Evolutionary conservation across 2,888 invertebrate genomes (phyloP).

Genomic region (Craniophora ligustri): DNA sequence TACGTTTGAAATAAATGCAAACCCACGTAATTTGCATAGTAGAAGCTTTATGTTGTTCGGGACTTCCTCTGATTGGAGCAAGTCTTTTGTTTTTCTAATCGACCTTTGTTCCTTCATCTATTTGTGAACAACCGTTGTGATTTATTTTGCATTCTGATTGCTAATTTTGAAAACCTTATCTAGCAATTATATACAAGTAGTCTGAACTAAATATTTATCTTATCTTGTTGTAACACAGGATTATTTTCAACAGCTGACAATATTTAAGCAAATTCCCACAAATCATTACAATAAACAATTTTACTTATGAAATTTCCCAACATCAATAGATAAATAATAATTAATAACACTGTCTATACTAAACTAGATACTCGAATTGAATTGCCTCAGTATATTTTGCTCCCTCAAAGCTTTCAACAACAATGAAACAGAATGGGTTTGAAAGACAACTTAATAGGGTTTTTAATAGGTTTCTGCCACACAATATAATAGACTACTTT

Average conservation of each 20-base stretch:
- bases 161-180: neutral
- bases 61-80: slow-evolving; percentile 30
- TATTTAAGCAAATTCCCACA: no score
- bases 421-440: slow-evolving; percentile 45
- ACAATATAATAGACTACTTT: slow-evolving; percentile 42
- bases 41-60: slow-evolving; percentile 40
- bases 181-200: no score
- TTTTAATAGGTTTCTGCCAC: slow-evolving; percentile 55
- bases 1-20: slow-evolving; percentile 60
- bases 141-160: slow-evolving; percentile 10
- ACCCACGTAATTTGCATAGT: slow-evolving; percentile 55
- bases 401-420: slow-evolving; percentile 41
- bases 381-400: slow-evolving; percentile 26
- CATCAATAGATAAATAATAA: neutral
- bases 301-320: neutral
- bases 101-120: slow-evolving; percentile 13
- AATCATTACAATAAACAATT: no score
- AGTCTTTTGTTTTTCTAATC: slow-evolving; percentile 44
- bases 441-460: slow-evolving; percentile 56
- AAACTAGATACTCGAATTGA: slow-evolving; percentile 21
- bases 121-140: slow-evolving; percentile 20
- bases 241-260: no score
- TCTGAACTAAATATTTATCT: no score
- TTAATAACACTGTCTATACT: slow-evolving; percentile 25
- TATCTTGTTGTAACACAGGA: no score